Evolutionary conservation across 2,797 vertebrate genomes (phyloP), one percentile per base, ranked within the genome.

Genomic region (Poecilia velifera): DNA sequence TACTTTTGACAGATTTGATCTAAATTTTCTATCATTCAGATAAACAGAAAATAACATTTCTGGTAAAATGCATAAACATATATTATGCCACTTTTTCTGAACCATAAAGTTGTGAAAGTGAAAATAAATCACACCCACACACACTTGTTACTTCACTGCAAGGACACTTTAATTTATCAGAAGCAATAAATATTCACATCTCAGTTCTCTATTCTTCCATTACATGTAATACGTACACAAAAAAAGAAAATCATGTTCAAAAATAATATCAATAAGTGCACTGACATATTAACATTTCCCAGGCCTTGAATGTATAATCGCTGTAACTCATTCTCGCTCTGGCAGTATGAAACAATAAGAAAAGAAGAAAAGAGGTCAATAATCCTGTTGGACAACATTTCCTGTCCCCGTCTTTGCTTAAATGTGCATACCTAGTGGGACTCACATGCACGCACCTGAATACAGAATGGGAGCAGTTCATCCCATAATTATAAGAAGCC

Each of bases 141-240:
- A 88, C 57, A 81, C 12, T 80, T 59, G 78, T 88, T 74, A 84
- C 79, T 88, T 93, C 93, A 96, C 95, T 94, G 94, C 95, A 95
- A 96, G 95, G 95, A 96, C 95, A 95, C 95, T 96, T 96, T 96
- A 95, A 94, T 95, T 95, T 92, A 93, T 96, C 94, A 94, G 95
- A 95, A 96, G 96, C 96, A 96, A 96, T 96, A 96, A 95, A 96
- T 96, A 96, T 96, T 95, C 93, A 96, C 95, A 96, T 96, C 90
- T 96, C 90, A 93, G 78, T 92, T 95, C 92, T 95, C 89, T 95
- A 94, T 93, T 96, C 94, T 93, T 94, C 92, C 92, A 93, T 90
- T 93, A 91, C 92, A 96, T 92, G 88, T 88, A 90, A 86, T 94
- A 95, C 95, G 94, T 92, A 94, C 93, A 96, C 91, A 96, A 95